Evolutionary conservation across 2,113 vertebrate genomes (phyloP).

Genomic region (Connochaetes taurinus): DNA sequence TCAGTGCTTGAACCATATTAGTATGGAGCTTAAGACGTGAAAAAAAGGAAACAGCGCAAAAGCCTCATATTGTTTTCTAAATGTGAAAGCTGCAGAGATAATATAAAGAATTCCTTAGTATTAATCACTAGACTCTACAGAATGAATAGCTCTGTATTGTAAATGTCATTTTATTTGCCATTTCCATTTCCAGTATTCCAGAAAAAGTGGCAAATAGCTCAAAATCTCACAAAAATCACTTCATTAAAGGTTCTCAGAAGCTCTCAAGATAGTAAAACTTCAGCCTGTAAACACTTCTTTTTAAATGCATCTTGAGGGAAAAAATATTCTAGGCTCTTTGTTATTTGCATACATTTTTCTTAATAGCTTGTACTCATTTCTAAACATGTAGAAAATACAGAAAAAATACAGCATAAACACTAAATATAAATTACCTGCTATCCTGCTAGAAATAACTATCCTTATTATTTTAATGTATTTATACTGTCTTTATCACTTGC

Average conservation of each 20-base stretch:
- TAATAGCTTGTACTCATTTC: neutral
- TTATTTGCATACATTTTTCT: neutral
- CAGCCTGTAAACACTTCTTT: neutral
- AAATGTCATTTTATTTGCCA: neutral
- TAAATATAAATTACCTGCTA: neutral
- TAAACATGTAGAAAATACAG: neutral
- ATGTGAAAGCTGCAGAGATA: neutral
- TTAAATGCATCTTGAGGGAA: neutral
- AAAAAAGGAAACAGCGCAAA: neutral
- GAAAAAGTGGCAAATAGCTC: neutral
- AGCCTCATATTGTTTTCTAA: neutral
- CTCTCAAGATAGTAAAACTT: neutral
- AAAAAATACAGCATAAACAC: neutral
- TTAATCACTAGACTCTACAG: neutral
- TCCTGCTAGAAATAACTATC: neutral
- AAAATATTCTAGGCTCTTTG: neutral
- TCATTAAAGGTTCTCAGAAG: neutral
- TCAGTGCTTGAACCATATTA: neutral
- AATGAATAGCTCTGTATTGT: neutral
- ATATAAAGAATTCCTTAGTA: neutral
- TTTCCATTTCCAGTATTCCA: neutral
- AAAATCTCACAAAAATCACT: neutral
- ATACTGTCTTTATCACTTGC: neutral
- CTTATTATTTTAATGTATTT: neutral
- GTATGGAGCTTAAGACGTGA: neutral